These are phyloP conservation scores for Drosophila pectinifera DNA, from an alignment of 1,140 invertebrate species.

Conservation along the genomic window DNA sequence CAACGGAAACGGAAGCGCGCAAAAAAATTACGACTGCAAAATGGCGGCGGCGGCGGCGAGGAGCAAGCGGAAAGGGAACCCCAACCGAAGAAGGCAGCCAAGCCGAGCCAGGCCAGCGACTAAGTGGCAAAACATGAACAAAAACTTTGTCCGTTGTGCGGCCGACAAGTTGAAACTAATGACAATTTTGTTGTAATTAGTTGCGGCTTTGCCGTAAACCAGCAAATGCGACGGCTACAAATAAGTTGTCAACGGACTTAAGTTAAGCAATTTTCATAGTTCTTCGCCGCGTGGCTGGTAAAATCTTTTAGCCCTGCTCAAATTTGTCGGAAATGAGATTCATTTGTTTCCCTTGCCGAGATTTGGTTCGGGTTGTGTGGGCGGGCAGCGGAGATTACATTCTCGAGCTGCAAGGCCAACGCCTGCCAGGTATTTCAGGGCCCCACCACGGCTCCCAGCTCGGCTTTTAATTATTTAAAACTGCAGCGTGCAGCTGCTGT, in stretches of 20 bases:
- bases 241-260: constrained; percentile 81
- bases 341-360: constrained; percentile 68
- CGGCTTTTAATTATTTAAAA: constrained; percentile 78
- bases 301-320: constrained; percentile 66
- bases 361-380: constrained; percentile 38
- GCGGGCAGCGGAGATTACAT: constrained; percentile 37
- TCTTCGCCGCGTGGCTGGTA: constrained; percentile 52
- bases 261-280: constrained; percentile 80
- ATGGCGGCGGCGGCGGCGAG: constrained; percentile 16
- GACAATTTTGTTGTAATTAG: constrained; percentile 83
- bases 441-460: constrained; percentile 19
- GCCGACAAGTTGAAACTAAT: constrained; percentile 82
- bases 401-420: constrained; percentile 19
- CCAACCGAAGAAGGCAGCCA: constrained; percentile 14
- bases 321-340: constrained; percentile 82
- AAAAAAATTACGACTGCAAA: constrained; percentile 65
- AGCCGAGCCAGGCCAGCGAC: constrained; percentile 36
- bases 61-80: too few relatives aligned
- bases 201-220: constrained; percentile 73
- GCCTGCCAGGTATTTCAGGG: constrained; percentile 58
- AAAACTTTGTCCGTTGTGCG: constrained; percentile 76
- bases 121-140: constrained; percentile 82
- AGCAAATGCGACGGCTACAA: constrained; percentile 62
- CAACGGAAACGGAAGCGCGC: constrained; percentile 74
- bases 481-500: constrained; percentile 64